A percentile compares a stretch with the other conserved stretches of the same genome.
These are phyloP conservation scores for Dascillus cervinus DNA, from an alignment of 2,888 invertebrate genomes.

Conservation along the genomic window DNA sequence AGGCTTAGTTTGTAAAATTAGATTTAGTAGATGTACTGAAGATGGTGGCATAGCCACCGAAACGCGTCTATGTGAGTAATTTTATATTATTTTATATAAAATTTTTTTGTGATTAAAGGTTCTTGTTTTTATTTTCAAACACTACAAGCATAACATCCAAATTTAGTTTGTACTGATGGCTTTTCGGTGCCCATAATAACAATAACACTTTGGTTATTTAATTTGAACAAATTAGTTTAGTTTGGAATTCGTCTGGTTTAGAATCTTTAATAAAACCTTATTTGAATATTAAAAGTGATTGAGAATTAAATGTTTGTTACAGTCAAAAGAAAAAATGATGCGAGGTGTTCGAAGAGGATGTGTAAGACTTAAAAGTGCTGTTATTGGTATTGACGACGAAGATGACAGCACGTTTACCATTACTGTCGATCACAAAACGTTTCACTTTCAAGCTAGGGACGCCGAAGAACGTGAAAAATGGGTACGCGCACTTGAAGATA, in stretches of 20 bases:
- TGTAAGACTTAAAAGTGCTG: slow-evolving; percentile 92
- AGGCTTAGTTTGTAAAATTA: no score
- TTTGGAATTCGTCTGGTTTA: background rate
- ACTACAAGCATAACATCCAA: no score
- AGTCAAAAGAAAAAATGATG: slow-evolving; percentile 99
- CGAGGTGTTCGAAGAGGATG: slow-evolving; percentile 94
- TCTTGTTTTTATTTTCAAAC: background rate
- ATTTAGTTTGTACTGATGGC: no score
- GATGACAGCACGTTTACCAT: slow-evolving; percentile 99
- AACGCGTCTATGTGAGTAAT: no score
- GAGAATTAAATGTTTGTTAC: slow-evolving; percentile 36
- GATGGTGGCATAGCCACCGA: no score
- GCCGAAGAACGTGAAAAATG: slow-evolving; percentile 92
- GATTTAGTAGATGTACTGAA: no score
- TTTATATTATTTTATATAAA: no score
- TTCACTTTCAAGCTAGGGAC: slow-evolving; percentile 97
- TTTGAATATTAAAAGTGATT: background rate
- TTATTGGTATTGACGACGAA: slow-evolving; percentile 98
- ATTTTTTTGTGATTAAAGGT: no score
- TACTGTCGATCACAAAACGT: slow-evolving; percentile 97
- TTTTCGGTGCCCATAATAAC: no score
- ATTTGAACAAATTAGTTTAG: no score
- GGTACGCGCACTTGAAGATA: slow-evolving; percentile 92
- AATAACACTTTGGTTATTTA: no score
- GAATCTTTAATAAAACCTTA: no score